A percentile compares a stretch with the other conserved stretches of the same genome.
phyloP scores from a whole-genome alignment of 2,797 vertebrate genomes.

The Catamblyrhynchus diadema region DNA sequence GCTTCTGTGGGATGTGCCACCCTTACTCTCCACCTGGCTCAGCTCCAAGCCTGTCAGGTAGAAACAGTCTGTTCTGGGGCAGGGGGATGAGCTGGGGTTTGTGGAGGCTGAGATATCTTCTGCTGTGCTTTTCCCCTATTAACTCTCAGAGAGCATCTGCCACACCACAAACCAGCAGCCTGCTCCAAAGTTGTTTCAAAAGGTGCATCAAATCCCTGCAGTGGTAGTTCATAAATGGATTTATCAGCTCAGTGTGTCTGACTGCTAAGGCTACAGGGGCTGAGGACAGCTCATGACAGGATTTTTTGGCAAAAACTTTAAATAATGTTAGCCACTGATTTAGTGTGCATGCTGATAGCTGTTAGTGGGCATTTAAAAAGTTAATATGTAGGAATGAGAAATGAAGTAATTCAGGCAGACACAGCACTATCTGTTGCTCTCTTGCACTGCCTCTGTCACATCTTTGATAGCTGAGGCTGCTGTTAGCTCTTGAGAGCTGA shows the following conservation, averaged over 20 bases:
- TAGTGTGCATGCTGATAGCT: neutral
- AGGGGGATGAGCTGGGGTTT: neutral
- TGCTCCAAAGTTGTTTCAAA: neutral
- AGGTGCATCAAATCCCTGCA: neutral
- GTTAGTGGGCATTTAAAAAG: constrained; percentile 14
- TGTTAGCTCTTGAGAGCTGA: neutral
- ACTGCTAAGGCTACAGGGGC: neutral
- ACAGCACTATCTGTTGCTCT: neutral
- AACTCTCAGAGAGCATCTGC: no score
- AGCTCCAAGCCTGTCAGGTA: neutral
- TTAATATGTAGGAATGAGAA: neutral
- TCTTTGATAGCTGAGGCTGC: neutral
- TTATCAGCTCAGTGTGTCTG: neutral
- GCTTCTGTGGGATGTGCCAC: neutral
- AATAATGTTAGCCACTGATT: neutral
- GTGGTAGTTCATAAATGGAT: neutral
- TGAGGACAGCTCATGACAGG: neutral
- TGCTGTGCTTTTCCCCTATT: neutral
- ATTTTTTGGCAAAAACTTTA: neutral
- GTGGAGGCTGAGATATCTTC: neutral
- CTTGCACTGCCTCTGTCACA: neutral
- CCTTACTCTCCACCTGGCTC: neutral
- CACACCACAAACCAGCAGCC: neutral
- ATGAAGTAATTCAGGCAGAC: neutral
- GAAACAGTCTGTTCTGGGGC: neutral